Evolutionary conservation across 2,113 vertebrate species (phyloP).

Genomic region (Lycaon pictus): DNA sequence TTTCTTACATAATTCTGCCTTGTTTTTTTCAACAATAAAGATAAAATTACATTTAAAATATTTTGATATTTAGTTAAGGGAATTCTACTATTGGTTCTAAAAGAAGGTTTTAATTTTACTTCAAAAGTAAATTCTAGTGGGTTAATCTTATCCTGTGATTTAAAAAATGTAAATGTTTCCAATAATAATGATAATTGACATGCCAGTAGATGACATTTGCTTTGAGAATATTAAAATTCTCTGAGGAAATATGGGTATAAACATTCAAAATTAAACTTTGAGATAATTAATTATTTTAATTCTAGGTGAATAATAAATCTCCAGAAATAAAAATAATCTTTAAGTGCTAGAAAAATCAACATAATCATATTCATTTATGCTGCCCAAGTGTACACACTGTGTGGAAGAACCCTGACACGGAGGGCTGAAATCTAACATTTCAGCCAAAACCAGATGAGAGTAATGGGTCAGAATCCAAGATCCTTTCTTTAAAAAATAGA

Average conservation of each 20-base stretch:
- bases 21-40: slow-evolving; percentile 52
- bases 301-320: slow-evolving; percentile 1
- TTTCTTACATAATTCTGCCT: slow-evolving; percentile 59
- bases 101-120: slow-evolving; percentile 61
- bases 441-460: neutral
- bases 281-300: slow-evolving; percentile 78
- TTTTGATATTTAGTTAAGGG: slow-evolving; percentile 60
- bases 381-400: neutral
- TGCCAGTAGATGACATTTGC: slow-evolving; percentile 68
- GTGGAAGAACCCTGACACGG: neutral
- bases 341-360: slow-evolving; percentile 53
- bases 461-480: neutral
- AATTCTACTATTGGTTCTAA: slow-evolving; percentile 58
- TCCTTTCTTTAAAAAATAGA: neutral
- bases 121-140: slow-evolving; percentile 67
- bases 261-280: slow-evolving; percentile 80
- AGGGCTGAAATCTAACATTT: neutral
- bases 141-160: slow-evolving; percentile 55
- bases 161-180: slow-evolving; percentile 75
- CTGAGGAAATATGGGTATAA: slow-evolving; percentile 13
- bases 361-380: slow-evolving; percentile 41
- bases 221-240: slow-evolving; percentile 76
- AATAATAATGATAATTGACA: slow-evolving; percentile 74
- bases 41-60: slow-evolving; percentile 62
- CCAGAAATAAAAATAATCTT: slow-evolving; percentile 60